Percentiles rank a stretch among this genome's conserved stretches.
Conservation (phyloP, 2,888 invertebrate species). For the Ichneumon xanthorius region DNA sequence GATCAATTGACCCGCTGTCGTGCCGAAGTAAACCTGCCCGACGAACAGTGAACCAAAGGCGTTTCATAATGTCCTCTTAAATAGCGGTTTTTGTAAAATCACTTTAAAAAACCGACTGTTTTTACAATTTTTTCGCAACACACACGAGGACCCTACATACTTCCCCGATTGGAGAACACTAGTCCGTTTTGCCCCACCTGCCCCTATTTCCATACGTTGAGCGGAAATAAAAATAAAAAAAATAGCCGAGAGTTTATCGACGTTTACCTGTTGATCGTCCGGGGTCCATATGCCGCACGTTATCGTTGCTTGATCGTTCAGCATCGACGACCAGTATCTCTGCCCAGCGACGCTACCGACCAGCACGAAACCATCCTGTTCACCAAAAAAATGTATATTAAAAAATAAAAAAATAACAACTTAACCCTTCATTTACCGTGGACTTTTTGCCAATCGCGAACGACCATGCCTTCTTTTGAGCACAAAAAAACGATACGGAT, state of each 20-base stretch:
- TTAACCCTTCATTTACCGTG: no score
- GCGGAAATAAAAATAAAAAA: slow-evolving; percentile 6
- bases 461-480: no score
- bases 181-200: no score
- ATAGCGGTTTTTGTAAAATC: no score
- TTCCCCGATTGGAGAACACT: no score
- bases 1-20: slow-evolving; percentile 96
- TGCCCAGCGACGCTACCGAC: slow-evolving; percentile 99
- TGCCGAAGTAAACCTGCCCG: slow-evolving; percentile 95
- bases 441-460: no score
- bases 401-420: no score
- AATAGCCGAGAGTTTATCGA: neutral
- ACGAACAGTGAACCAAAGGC: neutral
- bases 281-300: slow-evolving; percentile 99
- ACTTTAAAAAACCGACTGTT: no score
- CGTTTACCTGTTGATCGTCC: slow-evolving; percentile 93
- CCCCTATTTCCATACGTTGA: neutral
- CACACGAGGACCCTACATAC: no score
- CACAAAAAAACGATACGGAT: no score
- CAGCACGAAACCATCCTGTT: slow-evolving; percentile 82
- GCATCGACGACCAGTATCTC: slow-evolving; percentile 99
- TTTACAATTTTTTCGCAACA: no score
- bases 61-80: neutral
- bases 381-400: no score
- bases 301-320: slow-evolving; percentile 96